These are phyloP conservation scores for Capromys pilorides DNA, from an alignment of 2,797 vertebrate genomes.

Conservation along the genomic window DNA sequence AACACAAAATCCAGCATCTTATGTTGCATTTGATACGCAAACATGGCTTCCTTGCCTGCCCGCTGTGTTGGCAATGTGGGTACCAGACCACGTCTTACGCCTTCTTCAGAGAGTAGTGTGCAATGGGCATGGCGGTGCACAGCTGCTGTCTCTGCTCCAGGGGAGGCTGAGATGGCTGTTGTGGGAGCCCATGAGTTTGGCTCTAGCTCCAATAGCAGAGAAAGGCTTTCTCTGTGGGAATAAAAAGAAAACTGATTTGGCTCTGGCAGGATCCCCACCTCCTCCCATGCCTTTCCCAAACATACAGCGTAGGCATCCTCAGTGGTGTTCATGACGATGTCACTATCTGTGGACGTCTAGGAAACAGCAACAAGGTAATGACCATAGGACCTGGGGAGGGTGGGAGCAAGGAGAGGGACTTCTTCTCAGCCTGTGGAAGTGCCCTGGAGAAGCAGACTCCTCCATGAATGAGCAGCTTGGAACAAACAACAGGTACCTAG, in stretches of 20 bases:
- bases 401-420: neutral
- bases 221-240: neutral
- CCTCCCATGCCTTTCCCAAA: neutral
- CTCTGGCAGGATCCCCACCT: accelerated
- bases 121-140: neutral
- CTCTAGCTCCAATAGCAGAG: neutral
- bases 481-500: neutral
- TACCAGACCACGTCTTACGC: too few relatives aligned
- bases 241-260: neutral
- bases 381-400: neutral
- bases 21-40: neutral
- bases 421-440: neutral
- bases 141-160: neutral
- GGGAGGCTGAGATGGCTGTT: neutral
- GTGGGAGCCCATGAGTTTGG: too few relatives aligned
- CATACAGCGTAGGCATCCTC: neutral
- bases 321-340: neutral
- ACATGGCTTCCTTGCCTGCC: neutral
- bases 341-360: neutral
- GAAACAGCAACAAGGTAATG: neutral
- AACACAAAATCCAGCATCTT: neutral
- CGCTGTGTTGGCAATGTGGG: neutral
- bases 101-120: neutral
- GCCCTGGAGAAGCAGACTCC: neutral
- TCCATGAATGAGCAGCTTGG: neutral